phyloP scores from a whole-genome alignment of 30 jellyfish, hydroid and myxozoan species.

The Haliclystus octoradiatus region DNA sequence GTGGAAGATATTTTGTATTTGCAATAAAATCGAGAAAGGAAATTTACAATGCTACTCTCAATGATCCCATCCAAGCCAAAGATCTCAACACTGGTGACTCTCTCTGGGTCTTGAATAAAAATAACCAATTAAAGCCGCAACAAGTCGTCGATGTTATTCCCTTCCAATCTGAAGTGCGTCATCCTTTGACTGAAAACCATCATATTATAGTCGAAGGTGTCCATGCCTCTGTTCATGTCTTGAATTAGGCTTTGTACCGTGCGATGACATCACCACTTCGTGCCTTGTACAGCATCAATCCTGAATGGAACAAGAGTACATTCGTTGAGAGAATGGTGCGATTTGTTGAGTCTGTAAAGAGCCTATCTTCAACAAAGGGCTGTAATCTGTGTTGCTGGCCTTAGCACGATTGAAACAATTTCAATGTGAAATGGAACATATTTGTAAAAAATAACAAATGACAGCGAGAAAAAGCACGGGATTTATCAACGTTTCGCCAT shows the following conservation, averaged over 20 bases:
- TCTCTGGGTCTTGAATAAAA: slow-evolving; percentile 15
- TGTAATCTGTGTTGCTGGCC: too few relatives aligned
- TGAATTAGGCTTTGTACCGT: slow-evolving; percentile 25
- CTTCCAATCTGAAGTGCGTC: slow-evolving; percentile 14
- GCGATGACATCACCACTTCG: slow-evolving; percentile 29
- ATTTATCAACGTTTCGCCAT: too few relatives aligned
- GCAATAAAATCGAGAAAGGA: slow-evolving; percentile 6
- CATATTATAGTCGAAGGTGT: slow-evolving; percentile 36
- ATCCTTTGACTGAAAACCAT: slow-evolving; percentile 43
- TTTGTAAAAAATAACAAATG: too few relatives aligned
- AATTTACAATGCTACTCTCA: background rate
- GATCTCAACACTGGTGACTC: slow-evolving; percentile 7
- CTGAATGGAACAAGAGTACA: slow-evolving; percentile 26
- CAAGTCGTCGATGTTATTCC: slow-evolving; percentile 14
- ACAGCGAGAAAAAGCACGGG: too few relatives aligned
- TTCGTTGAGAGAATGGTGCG: slow-evolving; percentile 34
- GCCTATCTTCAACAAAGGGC: background rate
- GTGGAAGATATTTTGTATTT: slow-evolving; percentile 32
- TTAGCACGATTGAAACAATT: background rate
- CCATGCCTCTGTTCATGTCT: slow-evolving; percentile 44
- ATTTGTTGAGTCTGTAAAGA: slow-evolving; percentile 25
- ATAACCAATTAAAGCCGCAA: slow-evolving; percentile 1
- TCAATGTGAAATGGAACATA: background rate
- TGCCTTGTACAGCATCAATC: slow-evolving; percentile 25
- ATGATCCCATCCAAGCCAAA: background rate